Base-by-base conservation (phyloP, 2,888 invertebrate genomes). In the Amblyjoppa proteus region DNA sequence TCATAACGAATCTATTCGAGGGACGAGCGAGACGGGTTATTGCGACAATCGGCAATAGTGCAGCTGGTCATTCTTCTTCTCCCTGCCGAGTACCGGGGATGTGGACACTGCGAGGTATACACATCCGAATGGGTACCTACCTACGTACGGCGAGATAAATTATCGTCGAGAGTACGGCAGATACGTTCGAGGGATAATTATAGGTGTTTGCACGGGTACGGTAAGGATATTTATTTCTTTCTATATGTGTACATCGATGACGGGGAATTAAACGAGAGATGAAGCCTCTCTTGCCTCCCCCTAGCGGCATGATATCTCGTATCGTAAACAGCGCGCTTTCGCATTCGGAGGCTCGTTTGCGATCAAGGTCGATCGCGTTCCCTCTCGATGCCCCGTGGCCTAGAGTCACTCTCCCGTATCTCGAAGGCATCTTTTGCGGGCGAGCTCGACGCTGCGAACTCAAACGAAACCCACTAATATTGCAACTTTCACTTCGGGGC, bases 401-500 rank as follows among this genome's bases (percentile, higher is more conserved):
- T 81, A 81, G 81, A 84, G 81, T 84, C 79, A 66, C 79, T 85
- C 79, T 78, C 78, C 68, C 80, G 49, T 77, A 85, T 82, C 81
- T 70, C 66, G 75, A 83, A 87, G 86, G 84, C 84, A 87, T 86
- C 87, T 86, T 86, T 74, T 74, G 73, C 56, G 76, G 66, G 82
- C 56, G 38, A 28, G 77, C 69, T 45, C 58, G 73, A 16, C 61
- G 61, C 73, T 25, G 58, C 25, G 58, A 28, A 34, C 61, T 61
- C 66, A 45, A 69, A 76, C 64, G 64, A 77, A 85, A 81, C 85
- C 85, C 85, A 84, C 87, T 84, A 88, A 87, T 84, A 87, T 84
- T 84, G 70, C 71, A 49, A 87, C 88, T 88, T 88, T 88, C 88
- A 88, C 88, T 88, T 87, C 74, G 85, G 56, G 58, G 64, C 64